Percentiles rank a stretch among this genome's conserved stretches.
These are phyloP conservation scores for Sebastes cheni DNA, from an alignment of 2,797 vertebrate genomes.

Conservation along the genomic window DNA sequence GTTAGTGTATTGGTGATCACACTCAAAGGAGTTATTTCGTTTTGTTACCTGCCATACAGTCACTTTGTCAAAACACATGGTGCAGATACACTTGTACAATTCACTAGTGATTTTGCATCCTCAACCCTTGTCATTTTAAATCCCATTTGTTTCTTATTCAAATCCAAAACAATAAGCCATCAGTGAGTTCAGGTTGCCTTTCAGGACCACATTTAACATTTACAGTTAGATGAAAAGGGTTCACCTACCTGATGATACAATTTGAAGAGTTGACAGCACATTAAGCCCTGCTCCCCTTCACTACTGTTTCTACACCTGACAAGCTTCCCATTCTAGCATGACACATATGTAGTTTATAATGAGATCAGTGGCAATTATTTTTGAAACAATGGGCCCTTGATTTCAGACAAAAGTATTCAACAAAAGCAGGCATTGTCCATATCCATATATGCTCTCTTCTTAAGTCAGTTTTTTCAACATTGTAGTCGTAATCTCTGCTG, in stretches of 20 bases:
- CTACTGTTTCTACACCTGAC: background rate
- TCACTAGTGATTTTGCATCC: background rate
- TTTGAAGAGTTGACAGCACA: background rate
- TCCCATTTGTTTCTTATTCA: background rate
- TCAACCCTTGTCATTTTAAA: background rate
- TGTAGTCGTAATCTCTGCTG: background rate
- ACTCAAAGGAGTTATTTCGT: too few species aligned
- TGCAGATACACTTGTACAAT: too few species aligned
- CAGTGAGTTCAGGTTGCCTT: background rate
- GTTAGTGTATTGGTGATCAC: too few species aligned
- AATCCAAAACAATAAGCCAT: background rate
- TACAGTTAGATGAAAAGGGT: background rate
- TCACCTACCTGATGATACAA: background rate
- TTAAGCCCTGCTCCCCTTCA: background rate
- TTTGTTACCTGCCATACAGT: too few species aligned
- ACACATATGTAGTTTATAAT: background rate
- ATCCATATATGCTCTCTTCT: background rate
- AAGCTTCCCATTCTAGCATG: background rate
- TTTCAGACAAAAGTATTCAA: background rate
- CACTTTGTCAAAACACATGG: too few species aligned
- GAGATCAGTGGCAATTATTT: background rate
- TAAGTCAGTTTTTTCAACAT: background rate
- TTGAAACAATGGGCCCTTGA: background rate
- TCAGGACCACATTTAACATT: background rate
- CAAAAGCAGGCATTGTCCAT: background rate